Evolutionary conservation across 53 echinoderm and acorn worm species (phyloP), one percentile per base, ranked within the genome.

Genomic region (Paelopatides confundens): DNA sequence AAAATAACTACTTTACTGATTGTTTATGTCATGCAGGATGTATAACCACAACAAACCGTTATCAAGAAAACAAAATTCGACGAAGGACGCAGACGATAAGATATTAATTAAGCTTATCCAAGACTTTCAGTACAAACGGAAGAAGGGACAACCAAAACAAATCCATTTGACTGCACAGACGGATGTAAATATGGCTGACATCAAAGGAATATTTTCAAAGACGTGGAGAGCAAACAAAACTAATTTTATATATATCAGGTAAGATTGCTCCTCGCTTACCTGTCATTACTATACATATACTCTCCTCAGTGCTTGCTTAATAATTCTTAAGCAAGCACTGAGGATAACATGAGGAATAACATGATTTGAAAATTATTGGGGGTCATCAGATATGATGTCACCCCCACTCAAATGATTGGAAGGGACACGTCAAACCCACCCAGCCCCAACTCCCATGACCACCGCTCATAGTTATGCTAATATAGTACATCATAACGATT

Each of bases 11-110:
- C 0, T 8, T 43, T 43, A 9, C 43, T 43, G 43, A 11, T 14
- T 33, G 17, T 66, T 66, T 66, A 13, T 66, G 28, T 12, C 28
- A 13, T 13, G 5, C 79, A 78, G 79, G 40, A 49, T 78, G 53
- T 78, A 50, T 33, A 78, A 52, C 2, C 79, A 78, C 10, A 78
- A 78, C 79, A 78, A 78, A 47, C 79, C 79, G 21, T 33, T 50
- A 12, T 31, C 79, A 9, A 49, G 12, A 13, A 32, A 6, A 78
- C 53, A 8, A 2, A 78, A 78, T 18, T 2, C 17, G 33, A 53
- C 79, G 21, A n/a, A n/a, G n/a, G 51, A 28, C 1, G 31, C 30
- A 17, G 79, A 12, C 4, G 67, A 66, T 23, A 66, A 66, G 28
- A 31, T 52, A 18, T 51, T 78, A 14, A 48, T 49, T 30, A 32